Evolutionary conservation across 30 jellyfish, hydroid and myxozoan species (phyloP).

Genomic region (Aurelia sp.): DNA sequence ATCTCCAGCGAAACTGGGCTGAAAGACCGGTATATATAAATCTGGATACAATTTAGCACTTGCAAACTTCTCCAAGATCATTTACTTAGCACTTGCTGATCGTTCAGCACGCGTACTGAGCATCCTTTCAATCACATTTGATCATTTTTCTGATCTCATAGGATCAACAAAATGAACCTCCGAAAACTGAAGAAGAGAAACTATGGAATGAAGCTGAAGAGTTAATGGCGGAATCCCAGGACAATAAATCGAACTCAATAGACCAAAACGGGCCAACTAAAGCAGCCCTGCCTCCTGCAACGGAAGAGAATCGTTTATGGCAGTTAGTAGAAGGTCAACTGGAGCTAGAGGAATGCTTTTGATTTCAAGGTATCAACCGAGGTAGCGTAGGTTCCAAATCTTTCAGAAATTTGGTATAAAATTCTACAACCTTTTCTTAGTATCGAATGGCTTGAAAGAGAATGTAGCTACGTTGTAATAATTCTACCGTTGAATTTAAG

Average conservation of each 20-base stretch:
- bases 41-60: too few species aligned
- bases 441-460: too few species aligned
- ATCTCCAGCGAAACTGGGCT: too few species aligned
- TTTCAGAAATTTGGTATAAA: background rate
- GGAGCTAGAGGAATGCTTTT: conserved; percentile 82
- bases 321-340: conserved; percentile 73
- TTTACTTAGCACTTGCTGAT: too few species aligned
- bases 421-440: too few species aligned
- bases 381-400: background rate
- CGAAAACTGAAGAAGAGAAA: conserved; percentile 25
- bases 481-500: too few species aligned
- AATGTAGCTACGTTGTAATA: too few species aligned
- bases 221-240: conserved; percentile 50
- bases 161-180: conserved; percentile 2
- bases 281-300: conserved; percentile 16
- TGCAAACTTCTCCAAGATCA: too few species aligned
- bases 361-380: conserved; percentile 12
- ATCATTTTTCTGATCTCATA: too few species aligned
- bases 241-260: conserved; percentile 33
- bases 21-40: too few species aligned
- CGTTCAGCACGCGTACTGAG: too few species aligned
- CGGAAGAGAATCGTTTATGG: conserved; percentile 71
- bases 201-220: conserved; percentile 75
- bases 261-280: conserved; percentile 19
- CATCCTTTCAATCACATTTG: too few species aligned